A percentile compares a stretch with the other conserved stretches of the same genome.
These are phyloP conservation scores for Procambarus clarkii DNA, from an alignment of 1,140 invertebrate species.

Conservation along the genomic window DNA sequence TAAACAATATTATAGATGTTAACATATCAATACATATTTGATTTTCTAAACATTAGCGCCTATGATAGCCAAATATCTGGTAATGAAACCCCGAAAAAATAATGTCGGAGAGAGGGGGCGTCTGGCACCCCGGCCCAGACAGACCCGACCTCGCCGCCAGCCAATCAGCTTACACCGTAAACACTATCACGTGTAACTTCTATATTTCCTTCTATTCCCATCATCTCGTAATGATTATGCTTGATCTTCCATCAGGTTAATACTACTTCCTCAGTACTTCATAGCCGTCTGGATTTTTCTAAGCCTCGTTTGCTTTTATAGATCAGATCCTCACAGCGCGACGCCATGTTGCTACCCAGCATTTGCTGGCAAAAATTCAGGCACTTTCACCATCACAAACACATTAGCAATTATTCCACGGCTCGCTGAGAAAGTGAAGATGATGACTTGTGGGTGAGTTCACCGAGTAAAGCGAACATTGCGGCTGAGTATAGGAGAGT, in stretches of 20 bases:
- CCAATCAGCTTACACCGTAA: slow-evolving; percentile 23
- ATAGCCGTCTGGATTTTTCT: too few species aligned
- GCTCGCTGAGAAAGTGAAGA: neutral
- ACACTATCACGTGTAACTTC: slow-evolving; percentile 27
- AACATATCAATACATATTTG: neutral
- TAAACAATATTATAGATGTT: neutral
- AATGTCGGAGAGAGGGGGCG: too few species aligned
- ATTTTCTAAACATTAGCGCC: too few species aligned
- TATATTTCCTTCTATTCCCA: slow-evolving; percentile 9
- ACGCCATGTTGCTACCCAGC: neutral
- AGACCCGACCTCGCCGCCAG: neutral
- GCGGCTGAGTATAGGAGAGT: neutral
- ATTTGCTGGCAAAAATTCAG: too few species aligned
- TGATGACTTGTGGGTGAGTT: neutral
- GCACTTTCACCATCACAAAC: too few species aligned
- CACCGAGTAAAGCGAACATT: neutral
- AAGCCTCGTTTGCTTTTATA: too few species aligned
- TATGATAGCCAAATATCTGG: neutral
- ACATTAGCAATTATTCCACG: too few species aligned
- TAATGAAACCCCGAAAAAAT: neutral
- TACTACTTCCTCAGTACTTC: too few species aligned
- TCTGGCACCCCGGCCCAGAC: neutral
- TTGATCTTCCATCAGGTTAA: neutral
- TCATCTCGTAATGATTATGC: neutral
- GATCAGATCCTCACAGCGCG: too few species aligned